Evolutionary conservation across 2,113 vertebrate species (phyloP).

Genomic region (Emydura subglobosa): DNA sequence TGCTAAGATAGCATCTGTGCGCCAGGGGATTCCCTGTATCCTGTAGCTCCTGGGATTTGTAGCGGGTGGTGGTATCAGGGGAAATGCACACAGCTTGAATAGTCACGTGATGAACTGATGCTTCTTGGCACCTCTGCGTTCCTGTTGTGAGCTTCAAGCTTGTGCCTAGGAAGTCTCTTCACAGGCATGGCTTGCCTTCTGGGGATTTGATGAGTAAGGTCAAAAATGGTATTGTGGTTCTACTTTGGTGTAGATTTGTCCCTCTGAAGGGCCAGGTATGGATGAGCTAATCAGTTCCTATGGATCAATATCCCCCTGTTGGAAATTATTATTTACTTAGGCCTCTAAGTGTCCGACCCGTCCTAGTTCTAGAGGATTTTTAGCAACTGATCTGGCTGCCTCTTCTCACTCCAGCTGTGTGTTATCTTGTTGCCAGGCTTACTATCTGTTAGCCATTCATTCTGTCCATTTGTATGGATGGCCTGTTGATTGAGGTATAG

Average conservation of each 20-base stretch:
- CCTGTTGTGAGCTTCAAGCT: not conserved
- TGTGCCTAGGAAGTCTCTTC: not conserved
- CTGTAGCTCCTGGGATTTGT: not conserved
- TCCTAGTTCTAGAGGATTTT: not conserved
- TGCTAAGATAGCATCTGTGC: not conserved
- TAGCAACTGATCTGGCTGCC: not conserved
- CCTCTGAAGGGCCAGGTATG: not conserved
- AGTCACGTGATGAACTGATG: not conserved
- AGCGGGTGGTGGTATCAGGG: not conserved
- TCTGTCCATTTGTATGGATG: not conserved
- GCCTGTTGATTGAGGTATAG: not conserved
- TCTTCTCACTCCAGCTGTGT: not conserved
- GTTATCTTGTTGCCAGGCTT: not conserved
- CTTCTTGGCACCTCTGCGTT: not conserved
- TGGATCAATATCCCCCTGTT: not conserved
- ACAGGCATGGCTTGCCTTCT: not conserved
- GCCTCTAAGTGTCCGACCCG: not conserved
- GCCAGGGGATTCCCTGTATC: rapidly evolving
- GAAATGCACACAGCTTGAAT: not conserved
- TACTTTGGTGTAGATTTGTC: not conserved
- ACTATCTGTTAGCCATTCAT: not conserved
- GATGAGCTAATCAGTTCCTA: not conserved
- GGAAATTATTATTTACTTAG: not conserved
- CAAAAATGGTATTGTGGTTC: not conserved
- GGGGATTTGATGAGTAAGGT: not conserved